phyloP scores from a whole-genome alignment of 2,797 vertebrate species.

The Sciaenops ocellatus region DNA sequence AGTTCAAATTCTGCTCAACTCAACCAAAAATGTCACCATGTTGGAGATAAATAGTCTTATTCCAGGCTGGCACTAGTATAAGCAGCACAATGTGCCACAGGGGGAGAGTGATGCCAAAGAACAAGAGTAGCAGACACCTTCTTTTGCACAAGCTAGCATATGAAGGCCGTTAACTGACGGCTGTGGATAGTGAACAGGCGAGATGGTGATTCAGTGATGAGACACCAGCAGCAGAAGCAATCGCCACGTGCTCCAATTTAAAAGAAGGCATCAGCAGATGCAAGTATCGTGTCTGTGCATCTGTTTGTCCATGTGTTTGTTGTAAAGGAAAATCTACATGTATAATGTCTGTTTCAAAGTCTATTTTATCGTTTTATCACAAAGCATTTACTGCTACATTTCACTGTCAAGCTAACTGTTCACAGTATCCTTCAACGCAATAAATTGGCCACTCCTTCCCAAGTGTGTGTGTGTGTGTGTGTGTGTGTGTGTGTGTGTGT shows the following conservation, averaged over 20 bases:
- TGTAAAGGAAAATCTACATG: neutral
- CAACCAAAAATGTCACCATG: neutral
- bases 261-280: neutral
- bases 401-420: neutral
- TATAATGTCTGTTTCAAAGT: neutral
- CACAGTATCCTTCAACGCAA: neutral
- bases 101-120: slow-evolving; percentile 2
- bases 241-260: neutral
- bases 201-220: neutral
- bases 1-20: slow-evolving; percentile 1
- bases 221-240: neutral
- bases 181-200: neutral
- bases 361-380: neutral
- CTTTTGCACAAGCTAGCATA: neutral
- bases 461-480: neutral
- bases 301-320: neutral
- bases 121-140: neutral
- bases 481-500: neutral
- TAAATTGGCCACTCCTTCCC: neutral
- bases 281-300: neutral
- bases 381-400: neutral
- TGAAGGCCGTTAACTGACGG: neutral
- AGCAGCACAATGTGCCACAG: slow-evolving; percentile 9
- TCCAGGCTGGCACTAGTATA: neutral
- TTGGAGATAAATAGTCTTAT: neutral